Percentiles rank a stretch among this genome's conserved stretches.
Evolutionary conservation across 64 coral and sea anemone genomes (phyloP).

Genomic region (Actinia tenebrosa): DNA sequence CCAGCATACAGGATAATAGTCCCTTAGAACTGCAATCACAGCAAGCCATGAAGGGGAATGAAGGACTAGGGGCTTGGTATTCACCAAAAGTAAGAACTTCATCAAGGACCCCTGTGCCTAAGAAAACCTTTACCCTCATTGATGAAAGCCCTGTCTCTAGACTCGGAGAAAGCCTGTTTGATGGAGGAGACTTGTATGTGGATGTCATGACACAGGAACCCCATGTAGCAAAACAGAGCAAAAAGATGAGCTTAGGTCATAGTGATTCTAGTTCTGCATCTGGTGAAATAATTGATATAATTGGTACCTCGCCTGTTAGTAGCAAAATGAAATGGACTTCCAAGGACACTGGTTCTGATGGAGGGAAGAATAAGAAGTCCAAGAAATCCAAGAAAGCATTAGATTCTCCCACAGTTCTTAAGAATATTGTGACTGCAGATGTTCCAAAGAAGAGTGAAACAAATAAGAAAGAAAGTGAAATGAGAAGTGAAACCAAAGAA

Average conservation of each 20-base stretch:
- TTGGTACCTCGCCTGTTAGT: not conserved
- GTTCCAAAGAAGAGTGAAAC: not conserved
- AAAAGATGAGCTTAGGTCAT: not conserved
- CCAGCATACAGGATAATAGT: no score
- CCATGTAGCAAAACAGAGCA: not conserved
- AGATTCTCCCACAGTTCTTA: not conserved
- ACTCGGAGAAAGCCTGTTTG: not conserved
- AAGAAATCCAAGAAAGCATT: not conserved
- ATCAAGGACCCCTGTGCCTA: conserved; percentile 49
- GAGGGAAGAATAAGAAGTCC: not conserved
- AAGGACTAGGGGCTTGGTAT: not conserved
- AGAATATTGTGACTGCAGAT: not conserved
- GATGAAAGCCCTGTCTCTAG: conserved; percentile 10
- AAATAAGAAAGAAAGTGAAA: not conserved
- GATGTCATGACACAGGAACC: not conserved
- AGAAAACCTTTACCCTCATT: conserved; percentile 44
- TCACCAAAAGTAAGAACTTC: conserved; percentile 38
- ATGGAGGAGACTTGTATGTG: not conserved
- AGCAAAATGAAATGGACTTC: not conserved
- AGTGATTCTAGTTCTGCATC: not conserved
- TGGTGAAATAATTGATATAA: not conserved
- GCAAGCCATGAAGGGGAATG: not conserved
- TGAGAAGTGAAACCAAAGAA: not conserved
- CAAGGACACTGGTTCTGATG: not conserved
- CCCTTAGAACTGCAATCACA: not conserved